These are phyloP conservation scores for Taenaris catops DNA, from an alignment of 2,888 invertebrate genomes.

Conservation along the genomic window DNA sequence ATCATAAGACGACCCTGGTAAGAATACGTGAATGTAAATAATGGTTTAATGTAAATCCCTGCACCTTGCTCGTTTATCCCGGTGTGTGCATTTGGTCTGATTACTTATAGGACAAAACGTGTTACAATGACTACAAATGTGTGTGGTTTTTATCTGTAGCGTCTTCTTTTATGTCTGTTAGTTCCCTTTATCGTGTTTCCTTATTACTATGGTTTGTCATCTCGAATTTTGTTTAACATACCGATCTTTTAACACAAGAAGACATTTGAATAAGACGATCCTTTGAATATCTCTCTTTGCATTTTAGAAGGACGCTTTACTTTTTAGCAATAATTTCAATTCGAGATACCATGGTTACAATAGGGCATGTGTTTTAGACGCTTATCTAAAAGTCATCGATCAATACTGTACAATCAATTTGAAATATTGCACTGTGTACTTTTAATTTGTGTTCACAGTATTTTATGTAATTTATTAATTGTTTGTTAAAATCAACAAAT, in stretches of 20 bases:
- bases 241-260: too few species aligned
- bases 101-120: conserved; percentile 10
- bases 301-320: not conserved
- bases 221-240: conserved; percentile 20
- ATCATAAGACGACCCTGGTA: conserved; percentile 73
- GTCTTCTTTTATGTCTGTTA: conserved; percentile 14
- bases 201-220: conserved; percentile 25
- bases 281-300: too few species aligned
- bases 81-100: conserved; percentile 20
- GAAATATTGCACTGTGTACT: too few species aligned
- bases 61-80: conserved; percentile 24
- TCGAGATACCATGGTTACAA: conserved; percentile 43
- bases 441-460: too few species aligned
- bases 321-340: conserved; percentile 13
- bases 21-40: conserved; percentile 37
- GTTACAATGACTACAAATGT: conserved; percentile 13
- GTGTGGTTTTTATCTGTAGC: conserved; percentile 17
- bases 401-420: too few species aligned
- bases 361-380: conserved; percentile 50
- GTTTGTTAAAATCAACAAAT: too few species aligned
- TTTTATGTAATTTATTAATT: too few species aligned
- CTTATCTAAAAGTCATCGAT: too few species aligned
- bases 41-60: conserved; percentile 24
- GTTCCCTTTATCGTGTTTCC: conserved; percentile 19
- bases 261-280: too few species aligned